These are phyloP conservation scores for Drosophila algonquin DNA, from an alignment of 2,888 invertebrate genomes.

Conservation along the genomic window DNA sequence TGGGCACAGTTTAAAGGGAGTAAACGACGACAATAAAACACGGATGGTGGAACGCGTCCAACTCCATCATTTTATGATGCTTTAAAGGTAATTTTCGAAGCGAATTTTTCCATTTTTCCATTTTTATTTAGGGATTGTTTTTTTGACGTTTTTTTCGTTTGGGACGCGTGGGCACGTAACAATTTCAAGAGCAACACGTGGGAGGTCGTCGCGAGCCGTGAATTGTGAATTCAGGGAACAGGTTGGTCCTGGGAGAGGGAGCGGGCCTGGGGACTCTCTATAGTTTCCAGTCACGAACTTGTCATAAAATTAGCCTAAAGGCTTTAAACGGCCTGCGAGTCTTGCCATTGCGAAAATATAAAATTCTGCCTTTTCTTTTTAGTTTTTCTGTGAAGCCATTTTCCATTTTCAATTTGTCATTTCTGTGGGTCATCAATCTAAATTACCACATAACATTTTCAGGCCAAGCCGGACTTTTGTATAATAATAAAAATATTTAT, in stretches of 20 bases:
- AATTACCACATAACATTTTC: constrained; percentile 61
- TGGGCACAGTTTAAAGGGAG: constrained; percentile 65
- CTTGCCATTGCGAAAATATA: constrained; percentile 25
- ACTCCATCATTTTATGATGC: constrained; percentile 74
- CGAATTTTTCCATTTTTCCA: constrained; percentile 30
- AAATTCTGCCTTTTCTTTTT: constrained; percentile 23
- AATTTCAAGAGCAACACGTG: constrained; percentile 44
- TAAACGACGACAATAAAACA: constrained; percentile 71
- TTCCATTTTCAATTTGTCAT: constrained; percentile 46
- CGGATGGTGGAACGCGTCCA: constrained; percentile 30
- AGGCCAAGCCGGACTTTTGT: constrained; percentile 44
- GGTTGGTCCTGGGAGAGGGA: constrained; percentile 21
- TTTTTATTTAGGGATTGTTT: constrained; percentile 2
- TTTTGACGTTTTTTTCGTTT: constrained; percentile 36
- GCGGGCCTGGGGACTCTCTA: constrained; percentile 4
- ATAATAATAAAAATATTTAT: constrained; percentile 58
- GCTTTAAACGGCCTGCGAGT: constrained; percentile 11
- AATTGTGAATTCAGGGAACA: constrained; percentile 40
- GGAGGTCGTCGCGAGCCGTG: constrained; percentile 42
- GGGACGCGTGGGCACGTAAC: constrained; percentile 67
- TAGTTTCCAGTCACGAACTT: constrained; percentile 63
- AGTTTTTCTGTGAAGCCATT: constrained; percentile 30
- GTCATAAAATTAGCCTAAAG: constrained; percentile 59
- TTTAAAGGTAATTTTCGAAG: constrained; percentile 77
- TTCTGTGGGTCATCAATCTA: constrained; percentile 64